Percentiles rank a stretch among this genome's conserved stretches.
Conservation (phyloP, 2,888 invertebrate species). For the Drosophila percnosoma region DNA sequence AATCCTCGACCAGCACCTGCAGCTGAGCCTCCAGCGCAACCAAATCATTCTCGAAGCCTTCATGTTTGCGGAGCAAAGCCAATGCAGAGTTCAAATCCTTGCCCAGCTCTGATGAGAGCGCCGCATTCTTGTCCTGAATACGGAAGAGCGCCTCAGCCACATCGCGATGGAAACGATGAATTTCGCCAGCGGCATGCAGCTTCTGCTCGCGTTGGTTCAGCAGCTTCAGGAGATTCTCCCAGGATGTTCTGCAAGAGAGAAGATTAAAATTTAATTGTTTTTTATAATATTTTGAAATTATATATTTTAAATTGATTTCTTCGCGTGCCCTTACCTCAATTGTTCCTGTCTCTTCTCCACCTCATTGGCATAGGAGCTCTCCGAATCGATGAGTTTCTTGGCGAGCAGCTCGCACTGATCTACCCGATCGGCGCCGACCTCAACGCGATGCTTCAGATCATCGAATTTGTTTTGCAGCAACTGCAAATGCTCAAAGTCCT, state of each 20-base stretch:
- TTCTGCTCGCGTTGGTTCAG: conserved; percentile 94
- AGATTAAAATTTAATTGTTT: background rate
- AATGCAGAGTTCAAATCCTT: conserved; percentile 94
- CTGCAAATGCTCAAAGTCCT: conserved; percentile 96
- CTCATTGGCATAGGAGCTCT: conserved; percentile 93
- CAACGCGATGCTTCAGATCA: conserved; percentile 95
- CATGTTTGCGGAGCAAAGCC: conserved; percentile 93
- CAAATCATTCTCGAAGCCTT: conserved; percentile 96
- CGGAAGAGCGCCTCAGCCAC: conserved; percentile 95
- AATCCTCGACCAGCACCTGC: conserved; percentile 96
- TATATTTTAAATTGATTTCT: background rate
- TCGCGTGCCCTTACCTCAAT: conserved; percentile 88
- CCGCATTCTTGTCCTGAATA: conserved; percentile 95
- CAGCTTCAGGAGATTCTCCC: conserved; percentile 94
- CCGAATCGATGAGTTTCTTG: conserved; percentile 93
- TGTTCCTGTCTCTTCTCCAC: conserved; percentile 95
- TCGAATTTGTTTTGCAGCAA: conserved; percentile 95
- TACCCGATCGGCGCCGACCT: conserved; percentile 95
- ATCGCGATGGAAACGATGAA: conserved; percentile 98
- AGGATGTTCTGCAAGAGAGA: conserved; percentile 87
- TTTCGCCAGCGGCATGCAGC: conserved; percentile 97
- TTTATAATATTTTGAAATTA: background rate
- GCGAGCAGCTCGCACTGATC: conserved; percentile 96
- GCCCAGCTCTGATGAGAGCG: conserved; percentile 91
- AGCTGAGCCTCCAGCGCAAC: conserved; percentile 96